These are phyloP conservation scores for Crocallis elinguaria DNA, from an alignment of 2,888 invertebrate genomes.

Conservation along the genomic window DNA sequence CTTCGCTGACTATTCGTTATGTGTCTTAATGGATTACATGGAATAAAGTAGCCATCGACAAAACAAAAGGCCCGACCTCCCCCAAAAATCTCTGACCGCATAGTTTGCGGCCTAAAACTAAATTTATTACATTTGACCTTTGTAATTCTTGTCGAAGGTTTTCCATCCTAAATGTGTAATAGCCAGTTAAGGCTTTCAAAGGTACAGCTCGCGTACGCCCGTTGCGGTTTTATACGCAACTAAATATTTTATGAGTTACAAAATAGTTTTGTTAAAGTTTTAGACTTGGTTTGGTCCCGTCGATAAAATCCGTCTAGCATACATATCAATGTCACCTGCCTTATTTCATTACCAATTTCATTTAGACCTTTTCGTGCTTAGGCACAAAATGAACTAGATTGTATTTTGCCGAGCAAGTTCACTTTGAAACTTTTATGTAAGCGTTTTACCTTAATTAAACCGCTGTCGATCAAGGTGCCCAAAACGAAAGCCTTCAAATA, in stretches of 20 bases:
- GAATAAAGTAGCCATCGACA: slow-evolving; percentile 80
- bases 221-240: slow-evolving; percentile 76
- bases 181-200: slow-evolving; percentile 76
- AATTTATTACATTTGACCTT: slow-evolving; percentile 84
- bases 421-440: not conserved
- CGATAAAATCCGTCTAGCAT: slow-evolving; percentile 51
- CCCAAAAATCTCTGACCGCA: slow-evolving; percentile 79
- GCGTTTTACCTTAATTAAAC: not conserved
- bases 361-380: slow-evolving; percentile 1
- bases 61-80: slow-evolving; percentile 76
- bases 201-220: slow-evolving; percentile 63
- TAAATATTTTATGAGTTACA: slow-evolving; percentile 80
- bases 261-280: slow-evolving; percentile 70
- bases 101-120: slow-evolving; percentile 80
- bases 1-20: slow-evolving; percentile 75
- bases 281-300: slow-evolving; percentile 60
- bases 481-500: slow-evolving; percentile 2
- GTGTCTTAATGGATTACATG: slow-evolving; percentile 80
- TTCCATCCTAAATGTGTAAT: slow-evolving; percentile 74
- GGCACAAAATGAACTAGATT: not conserved
- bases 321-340: slow-evolving; percentile 40
- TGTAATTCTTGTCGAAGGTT: slow-evolving; percentile 80
- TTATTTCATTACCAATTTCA: slow-evolving; percentile 28
- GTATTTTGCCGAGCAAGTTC: not conserved
- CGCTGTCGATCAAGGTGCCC: not conserved